Percentiles rank a stretch among this genome's conserved stretches.
Evolutionary conservation across 1,140 invertebrate species (phyloP).

Genomic region (Bombus impatiens): DNA sequence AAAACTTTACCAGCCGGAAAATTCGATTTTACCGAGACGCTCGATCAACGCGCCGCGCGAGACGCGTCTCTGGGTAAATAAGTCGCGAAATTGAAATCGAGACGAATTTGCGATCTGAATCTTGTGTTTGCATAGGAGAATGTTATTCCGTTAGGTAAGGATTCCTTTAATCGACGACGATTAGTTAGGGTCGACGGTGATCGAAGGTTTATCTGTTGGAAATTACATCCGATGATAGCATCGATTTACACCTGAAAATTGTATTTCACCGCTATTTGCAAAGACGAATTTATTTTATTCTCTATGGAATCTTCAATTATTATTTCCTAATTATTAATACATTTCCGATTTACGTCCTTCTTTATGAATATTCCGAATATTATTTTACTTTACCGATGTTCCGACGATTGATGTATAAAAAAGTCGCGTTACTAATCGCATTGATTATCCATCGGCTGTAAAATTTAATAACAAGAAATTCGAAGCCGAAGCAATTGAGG

Average conservation of each 20-base stretch:
- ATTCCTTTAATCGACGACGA: not conserved
- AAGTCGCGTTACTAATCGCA: not conserved
- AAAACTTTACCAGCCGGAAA: constrained; percentile 15
- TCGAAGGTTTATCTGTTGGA: not conserved
- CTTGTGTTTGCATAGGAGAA: constrained; percentile 21
- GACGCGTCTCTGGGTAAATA: constrained; percentile 44
- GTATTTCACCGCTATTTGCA: not conserved
- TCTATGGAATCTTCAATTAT: not conserved
- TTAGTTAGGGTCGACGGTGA: not conserved
- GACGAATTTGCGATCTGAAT: constrained; percentile 32
- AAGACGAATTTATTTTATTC: not conserved
- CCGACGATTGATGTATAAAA: too few relatives aligned
- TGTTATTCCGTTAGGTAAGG: not conserved
- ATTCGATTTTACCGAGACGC: not conserved
- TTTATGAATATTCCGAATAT: not conserved
- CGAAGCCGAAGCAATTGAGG: too few relatives aligned
- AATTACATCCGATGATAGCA: not conserved
- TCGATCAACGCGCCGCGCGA: not conserved
- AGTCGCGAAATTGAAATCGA: constrained; percentile 60
- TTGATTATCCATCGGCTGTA: not conserved
- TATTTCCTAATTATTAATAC: not conserved
- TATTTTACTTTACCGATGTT: too few relatives aligned
- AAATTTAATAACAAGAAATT: too few relatives aligned
- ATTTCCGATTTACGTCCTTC: not conserved
- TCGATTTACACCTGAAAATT: not conserved